A percentile compares a stretch with the other conserved stretches of the same genome.
These are phyloP conservation scores for Progne subis DNA, from an alignment of 2,113 vertebrate species.

Conservation along the genomic window DNA sequence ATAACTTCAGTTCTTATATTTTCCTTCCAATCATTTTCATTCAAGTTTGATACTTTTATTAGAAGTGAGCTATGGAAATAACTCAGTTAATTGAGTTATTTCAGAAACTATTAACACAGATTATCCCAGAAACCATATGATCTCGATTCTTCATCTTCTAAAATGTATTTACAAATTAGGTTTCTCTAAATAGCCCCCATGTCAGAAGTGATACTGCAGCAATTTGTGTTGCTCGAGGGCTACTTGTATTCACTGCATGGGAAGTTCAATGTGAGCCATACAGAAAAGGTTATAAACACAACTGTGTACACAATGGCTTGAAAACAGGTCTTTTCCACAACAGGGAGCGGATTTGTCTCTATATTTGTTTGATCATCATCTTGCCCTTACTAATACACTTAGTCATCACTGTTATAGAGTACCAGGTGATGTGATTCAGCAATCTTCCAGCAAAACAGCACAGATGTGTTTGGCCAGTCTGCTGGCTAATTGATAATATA, in stretches of 20 bases:
- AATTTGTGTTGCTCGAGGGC: background rate
- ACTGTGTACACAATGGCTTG: background rate
- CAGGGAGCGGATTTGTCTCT: background rate
- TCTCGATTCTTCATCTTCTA: background rate
- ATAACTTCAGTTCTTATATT: slow-evolving; percentile 40
- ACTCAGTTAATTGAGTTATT: background rate
- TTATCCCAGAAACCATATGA: background rate
- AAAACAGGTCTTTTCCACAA: background rate
- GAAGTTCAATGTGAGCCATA: background rate
- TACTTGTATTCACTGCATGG: background rate
- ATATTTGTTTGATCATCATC: background rate
- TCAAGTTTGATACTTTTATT: slow-evolving; percentile 20
- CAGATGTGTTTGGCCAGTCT: slow-evolving; percentile 11
- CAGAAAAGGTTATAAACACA: background rate
- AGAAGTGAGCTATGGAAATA: background rate
- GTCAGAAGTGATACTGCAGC: background rate
- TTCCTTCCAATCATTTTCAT: slow-evolving; percentile 22
- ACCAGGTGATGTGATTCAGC: slow-evolving; percentile 30
- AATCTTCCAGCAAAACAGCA: background rate
- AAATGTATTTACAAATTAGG: background rate
- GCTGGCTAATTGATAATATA: slow-evolving; percentile 31
- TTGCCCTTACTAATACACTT: background rate
- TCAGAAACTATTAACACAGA: background rate
- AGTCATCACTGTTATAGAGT: background rate
- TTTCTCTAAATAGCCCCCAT: background rate